These are phyloP conservation scores for Coenonympha glycerion DNA, from an alignment of 2,888 invertebrate genomes.

Conservation along the genomic window DNA sequence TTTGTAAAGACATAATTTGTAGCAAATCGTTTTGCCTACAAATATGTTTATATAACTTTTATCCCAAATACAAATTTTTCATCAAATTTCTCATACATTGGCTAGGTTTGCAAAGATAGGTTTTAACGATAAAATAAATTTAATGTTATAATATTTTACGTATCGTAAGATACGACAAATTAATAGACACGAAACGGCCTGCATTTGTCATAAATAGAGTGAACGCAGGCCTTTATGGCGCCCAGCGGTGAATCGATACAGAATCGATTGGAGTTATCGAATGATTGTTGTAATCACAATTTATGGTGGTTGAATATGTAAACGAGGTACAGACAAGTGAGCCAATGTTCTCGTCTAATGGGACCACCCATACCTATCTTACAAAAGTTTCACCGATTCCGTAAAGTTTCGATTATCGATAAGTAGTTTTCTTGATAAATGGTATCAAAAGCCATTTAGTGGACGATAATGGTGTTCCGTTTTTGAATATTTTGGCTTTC, in stretches of 20 bases:
- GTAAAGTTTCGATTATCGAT: slow-evolving; percentile 5
- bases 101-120: no score
- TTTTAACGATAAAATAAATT: no score
- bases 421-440: slow-evolving; percentile 14
- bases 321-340: slow-evolving; percentile 56
- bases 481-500: slow-evolving; percentile 3
- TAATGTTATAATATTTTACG: no score
- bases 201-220: not conserved
- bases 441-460: slow-evolving; percentile 17
- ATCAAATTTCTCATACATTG: no score
- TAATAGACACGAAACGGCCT: not conserved
- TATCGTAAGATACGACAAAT: no score
- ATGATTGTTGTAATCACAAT: slow-evolving; percentile 71
- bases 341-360: slow-evolving; percentile 47
- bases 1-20: no score
- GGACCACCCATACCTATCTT: slow-evolving; percentile 65
- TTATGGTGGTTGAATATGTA: slow-evolving; percentile 69
- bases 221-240: slow-evolving; percentile 38
- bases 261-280: slow-evolving; percentile 38
- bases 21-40: no score
- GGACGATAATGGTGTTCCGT: not conserved
- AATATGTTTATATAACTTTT: no score
- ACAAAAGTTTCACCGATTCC: slow-evolving; percentile 3
- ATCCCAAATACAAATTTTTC: no score
- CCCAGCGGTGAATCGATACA: slow-evolving; percentile 51